A percentile compares a stretch with the other conserved stretches of the same genome.
Evolutionary conservation across 92 coral and sea anemone genomes (phyloP).

Genomic region (Phenganax marumi): DNA sequence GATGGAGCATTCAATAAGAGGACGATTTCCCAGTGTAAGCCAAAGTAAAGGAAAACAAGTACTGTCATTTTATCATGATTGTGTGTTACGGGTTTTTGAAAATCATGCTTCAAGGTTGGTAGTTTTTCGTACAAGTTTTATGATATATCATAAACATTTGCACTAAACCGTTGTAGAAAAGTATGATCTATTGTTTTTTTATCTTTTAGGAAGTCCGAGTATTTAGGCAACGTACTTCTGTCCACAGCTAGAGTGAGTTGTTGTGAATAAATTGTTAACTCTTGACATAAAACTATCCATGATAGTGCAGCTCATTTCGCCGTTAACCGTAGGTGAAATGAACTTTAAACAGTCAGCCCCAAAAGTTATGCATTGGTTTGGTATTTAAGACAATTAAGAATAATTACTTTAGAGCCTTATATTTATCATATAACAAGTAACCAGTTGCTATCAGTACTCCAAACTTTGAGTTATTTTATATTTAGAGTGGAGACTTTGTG

Average conservation of each 20-base stretch:
- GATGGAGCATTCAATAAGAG: constrained; percentile 28
- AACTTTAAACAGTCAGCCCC: too few relatives aligned
- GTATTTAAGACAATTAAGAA: too few relatives aligned
- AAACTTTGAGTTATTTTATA: neutral
- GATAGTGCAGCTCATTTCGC: too few relatives aligned
- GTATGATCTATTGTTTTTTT: neutral
- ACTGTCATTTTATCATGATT: constrained; percentile 35
- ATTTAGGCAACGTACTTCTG: constrained; percentile 20
- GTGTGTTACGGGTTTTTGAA: constrained; percentile 40
- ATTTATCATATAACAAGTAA: too few relatives aligned
- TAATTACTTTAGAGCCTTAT: too few relatives aligned
- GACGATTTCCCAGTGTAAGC: constrained; percentile 22
- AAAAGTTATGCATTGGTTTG: too few relatives aligned
- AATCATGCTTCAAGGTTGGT: constrained; percentile 35
- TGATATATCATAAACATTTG: too few relatives aligned
- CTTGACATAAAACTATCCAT: neutral
- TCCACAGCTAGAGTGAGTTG: constrained; percentile 17
- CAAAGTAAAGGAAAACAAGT: constrained; percentile 36
- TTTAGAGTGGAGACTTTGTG: constrained; percentile 28
- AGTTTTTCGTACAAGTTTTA: too few relatives aligned
- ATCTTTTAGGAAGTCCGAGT: constrained; percentile 22
- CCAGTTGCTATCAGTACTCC: too few relatives aligned
- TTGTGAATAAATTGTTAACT: neutral
- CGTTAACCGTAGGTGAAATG: too few relatives aligned
- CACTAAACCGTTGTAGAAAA: neutral